These are phyloP conservation scores for Oscheius sp. DNA, from an alignment of 1,140 invertebrate species.

Conservation along the genomic window DNA sequence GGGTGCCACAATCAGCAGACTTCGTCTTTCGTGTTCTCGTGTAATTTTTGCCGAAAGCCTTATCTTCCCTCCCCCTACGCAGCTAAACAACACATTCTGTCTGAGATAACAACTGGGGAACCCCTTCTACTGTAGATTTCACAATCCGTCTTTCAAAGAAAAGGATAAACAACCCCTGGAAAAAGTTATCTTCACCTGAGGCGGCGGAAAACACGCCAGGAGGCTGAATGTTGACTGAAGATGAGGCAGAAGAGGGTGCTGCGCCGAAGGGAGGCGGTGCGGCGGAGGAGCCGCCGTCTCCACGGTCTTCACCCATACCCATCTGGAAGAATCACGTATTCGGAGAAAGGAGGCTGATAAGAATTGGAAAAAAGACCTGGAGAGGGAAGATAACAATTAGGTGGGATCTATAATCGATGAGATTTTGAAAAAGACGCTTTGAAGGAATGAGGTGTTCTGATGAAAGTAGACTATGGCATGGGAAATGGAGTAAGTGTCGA, in stretches of 20 bases:
- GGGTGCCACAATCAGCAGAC: slow-evolving; percentile 68
- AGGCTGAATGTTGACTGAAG: not conserved
- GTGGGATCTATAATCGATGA: too few relatives aligned
- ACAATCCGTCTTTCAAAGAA: too few relatives aligned
- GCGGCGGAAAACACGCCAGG: not conserved
- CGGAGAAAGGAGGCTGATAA: not conserved
- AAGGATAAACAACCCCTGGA: not conserved
- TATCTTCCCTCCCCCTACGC: slow-evolving; percentile 5
- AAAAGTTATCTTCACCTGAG: slow-evolving; percentile 6
- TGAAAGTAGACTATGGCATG: too few relatives aligned
- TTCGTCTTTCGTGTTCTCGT: slow-evolving; percentile 14
- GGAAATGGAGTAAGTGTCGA: too few relatives aligned
- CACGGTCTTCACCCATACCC: slow-evolving; percentile 24
- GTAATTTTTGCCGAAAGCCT: not conserved
- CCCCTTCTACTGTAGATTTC: too few relatives aligned
- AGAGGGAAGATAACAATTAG: too few relatives aligned
- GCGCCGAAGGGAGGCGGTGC: slow-evolving; percentile 20
- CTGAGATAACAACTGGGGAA: not conserved
- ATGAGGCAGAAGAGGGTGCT: not conserved
- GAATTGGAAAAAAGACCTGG: not conserved
- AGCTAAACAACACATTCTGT: slow-evolving; percentile 1
- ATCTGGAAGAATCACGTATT: not conserved
- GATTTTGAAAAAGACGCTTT: too few relatives aligned
- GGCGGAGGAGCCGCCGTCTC: slow-evolving; percentile 17
- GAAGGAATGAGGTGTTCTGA: too few relatives aligned